Conservation (phyloP, 2,797 vertebrate genomes). For the Botia kubotai region DNA sequence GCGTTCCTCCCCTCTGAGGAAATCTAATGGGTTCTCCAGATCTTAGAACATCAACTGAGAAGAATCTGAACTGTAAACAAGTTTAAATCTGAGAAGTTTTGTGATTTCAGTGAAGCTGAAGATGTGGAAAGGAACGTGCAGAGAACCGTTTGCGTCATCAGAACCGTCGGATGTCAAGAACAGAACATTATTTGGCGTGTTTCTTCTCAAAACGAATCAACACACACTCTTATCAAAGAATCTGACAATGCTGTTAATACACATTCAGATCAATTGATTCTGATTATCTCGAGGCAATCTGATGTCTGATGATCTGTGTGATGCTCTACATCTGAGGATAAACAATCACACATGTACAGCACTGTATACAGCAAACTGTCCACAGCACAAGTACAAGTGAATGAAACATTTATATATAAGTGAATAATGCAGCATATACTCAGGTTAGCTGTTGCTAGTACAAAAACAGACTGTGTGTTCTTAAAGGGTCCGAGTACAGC, state of each 20-base stretch:
- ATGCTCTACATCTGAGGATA: background rate
- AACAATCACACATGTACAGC: background rate
- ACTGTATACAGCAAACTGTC: background rate
- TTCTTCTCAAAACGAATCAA: background rate
- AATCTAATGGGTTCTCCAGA: constrained; percentile 6
- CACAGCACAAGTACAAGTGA: constrained; percentile 28
- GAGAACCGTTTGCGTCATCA: constrained; percentile 1
- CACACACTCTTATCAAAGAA: background rate
- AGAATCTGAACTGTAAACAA: constrained; percentile 21
- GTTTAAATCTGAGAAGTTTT: constrained; percentile 14
- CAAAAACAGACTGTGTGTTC: background rate
- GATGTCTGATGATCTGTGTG: background rate
- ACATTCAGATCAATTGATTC: constrained; percentile 16
- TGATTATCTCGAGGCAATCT: constrained; percentile 5
- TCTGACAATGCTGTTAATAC: background rate
- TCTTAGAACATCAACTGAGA: constrained; percentile 21
- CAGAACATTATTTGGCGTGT: constrained; percentile 1
- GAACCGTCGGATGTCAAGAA: constrained; percentile 2
- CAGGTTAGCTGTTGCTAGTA: constrained; percentile 15
- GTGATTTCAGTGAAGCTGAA: constrained; percentile 14
- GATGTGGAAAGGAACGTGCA: background rate
- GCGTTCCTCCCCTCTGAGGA: constrained; percentile 6
- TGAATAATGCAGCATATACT: constrained; percentile 46
- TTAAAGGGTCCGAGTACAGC: constrained; percentile 1
- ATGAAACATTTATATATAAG: constrained; percentile 49